Evolutionary conservation across 2,797 vertebrate species (phyloP).

Genomic region (Atherinosoma microstoma): DNA sequence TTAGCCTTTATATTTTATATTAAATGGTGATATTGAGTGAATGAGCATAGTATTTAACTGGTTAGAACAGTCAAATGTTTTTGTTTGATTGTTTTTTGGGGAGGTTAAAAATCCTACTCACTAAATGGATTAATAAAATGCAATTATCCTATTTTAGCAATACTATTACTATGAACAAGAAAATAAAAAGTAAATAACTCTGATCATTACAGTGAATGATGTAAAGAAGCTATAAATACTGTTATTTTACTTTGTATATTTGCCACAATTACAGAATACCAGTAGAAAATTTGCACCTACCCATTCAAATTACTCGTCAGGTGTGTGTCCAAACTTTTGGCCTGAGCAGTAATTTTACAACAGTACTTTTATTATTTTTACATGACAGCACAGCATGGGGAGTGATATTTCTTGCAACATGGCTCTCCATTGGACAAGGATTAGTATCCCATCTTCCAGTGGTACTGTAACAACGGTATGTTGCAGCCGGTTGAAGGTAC

Average conservation of each 20-base stretch:
- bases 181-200: background rate
- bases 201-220: background rate
- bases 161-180: background rate
- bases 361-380: background rate
- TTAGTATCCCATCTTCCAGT: slow-evolving; percentile 46
- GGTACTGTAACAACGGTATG: slow-evolving; percentile 81
- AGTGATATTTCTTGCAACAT: background rate
- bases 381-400: background rate
- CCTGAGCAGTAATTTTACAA: background rate
- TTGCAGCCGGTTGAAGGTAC: slow-evolving; percentile 84
- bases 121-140: background rate
- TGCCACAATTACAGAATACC: background rate
- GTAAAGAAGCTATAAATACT: background rate
- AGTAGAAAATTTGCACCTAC: background rate
- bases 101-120: no score
- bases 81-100: no score
- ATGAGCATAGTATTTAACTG: no score
- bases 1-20: no score
- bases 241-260: background rate
- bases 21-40: no score
- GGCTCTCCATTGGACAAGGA: background rate
- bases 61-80: no score
- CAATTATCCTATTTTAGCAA: background rate
- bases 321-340: background rate
- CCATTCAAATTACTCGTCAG: background rate